A percentile compares a stretch with the other conserved stretches of the same genome.
phyloP scores from a whole-genome alignment of 2,888 invertebrate species.

The Drosophila antonietae region DNA sequence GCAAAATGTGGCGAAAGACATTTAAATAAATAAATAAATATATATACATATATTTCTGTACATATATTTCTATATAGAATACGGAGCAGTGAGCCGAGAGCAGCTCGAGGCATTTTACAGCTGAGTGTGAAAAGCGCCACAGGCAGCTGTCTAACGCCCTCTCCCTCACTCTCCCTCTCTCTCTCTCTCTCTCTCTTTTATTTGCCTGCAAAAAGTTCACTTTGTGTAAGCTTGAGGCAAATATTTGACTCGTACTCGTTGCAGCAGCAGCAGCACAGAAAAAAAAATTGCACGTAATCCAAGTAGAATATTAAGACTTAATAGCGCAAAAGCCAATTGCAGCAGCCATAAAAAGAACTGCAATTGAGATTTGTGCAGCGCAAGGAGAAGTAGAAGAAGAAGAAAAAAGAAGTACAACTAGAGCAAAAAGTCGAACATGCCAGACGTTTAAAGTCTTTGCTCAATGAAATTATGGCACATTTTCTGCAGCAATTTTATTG shows the following conservation, averaged over 20 bases:
- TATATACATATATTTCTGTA: background rate
- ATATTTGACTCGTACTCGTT: slow-evolving; percentile 57
- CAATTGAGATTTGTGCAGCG: slow-evolving; percentile 48
- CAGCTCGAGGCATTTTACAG: slow-evolving; percentile 24
- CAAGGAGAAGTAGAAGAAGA: background rate
- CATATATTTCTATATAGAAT: slow-evolving; percentile 4
- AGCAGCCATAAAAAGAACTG: slow-evolving; percentile 44
- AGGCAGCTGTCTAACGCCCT: slow-evolving; percentile 16
- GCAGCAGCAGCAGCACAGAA: background rate
- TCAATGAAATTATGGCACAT: slow-evolving; percentile 30
- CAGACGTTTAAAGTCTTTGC: slow-evolving; percentile 37
- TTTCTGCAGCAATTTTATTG: slow-evolving; percentile 25
- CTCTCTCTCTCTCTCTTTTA: slow-evolving; percentile 3
- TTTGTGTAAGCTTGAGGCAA: slow-evolving; percentile 58
- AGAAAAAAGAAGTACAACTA: background rate
- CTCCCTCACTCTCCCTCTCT: background rate
- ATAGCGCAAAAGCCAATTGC: slow-evolving; percentile 43
- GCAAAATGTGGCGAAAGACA: slow-evolving; percentile 37
- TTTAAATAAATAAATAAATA: slow-evolving; percentile 21
- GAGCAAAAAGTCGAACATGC: slow-evolving; percentile 39
- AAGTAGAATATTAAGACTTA: slow-evolving; percentile 61
- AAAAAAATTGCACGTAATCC: slow-evolving; percentile 41
- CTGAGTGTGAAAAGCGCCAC: slow-evolving; percentile 53
- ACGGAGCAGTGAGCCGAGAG: background rate
- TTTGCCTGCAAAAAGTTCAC: slow-evolving; percentile 58